phyloP scores from a whole-genome alignment of 2,113 vertebrate genomes.

The Embiotoca jacksoni region DNA sequence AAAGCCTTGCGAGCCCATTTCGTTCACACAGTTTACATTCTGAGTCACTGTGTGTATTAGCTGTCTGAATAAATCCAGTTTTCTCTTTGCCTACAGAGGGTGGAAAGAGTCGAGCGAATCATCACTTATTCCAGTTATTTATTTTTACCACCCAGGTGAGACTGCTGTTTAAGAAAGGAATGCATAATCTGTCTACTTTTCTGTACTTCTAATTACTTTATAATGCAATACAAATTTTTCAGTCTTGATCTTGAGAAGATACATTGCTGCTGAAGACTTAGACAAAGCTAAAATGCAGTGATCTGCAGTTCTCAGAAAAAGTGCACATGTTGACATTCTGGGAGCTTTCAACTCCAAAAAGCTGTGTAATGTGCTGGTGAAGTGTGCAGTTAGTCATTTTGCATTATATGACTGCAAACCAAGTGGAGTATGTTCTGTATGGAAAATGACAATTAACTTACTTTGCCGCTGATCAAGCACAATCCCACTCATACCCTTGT shows the following conservation, averaged over 20 bases:
- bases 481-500: constrained; percentile 52
- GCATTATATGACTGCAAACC: constrained; percentile 44
- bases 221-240: constrained; percentile 32
- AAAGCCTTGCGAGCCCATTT: constrained; percentile 63
- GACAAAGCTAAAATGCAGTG: constrained; percentile 1
- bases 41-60: constrained; percentile 70
- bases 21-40: constrained; percentile 62
- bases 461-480: constrained; percentile 55
- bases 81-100: constrained; percentile 54
- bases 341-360: constrained; percentile 53
- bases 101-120: constrained; percentile 37
- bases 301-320: constrained; percentile 33
- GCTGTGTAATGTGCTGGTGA: constrained; percentile 39
- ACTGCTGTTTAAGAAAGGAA: constrained; percentile 10
- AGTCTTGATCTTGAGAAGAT: constrained; percentile 27
- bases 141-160: constrained; percentile 50
- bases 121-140: constrained; percentile 61
- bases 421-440: constrained; percentile 47
- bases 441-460: constrained; percentile 55
- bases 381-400: constrained; percentile 56
- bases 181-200: constrained; percentile 44
- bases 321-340: constrained; percentile 30
- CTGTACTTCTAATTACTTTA: constrained; percentile 49
- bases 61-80: constrained; percentile 72
- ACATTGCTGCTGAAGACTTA: constrained; percentile 10